Conservation (phyloP, 1,140 invertebrate species). For the Tetramorium simillimum region DNA sequence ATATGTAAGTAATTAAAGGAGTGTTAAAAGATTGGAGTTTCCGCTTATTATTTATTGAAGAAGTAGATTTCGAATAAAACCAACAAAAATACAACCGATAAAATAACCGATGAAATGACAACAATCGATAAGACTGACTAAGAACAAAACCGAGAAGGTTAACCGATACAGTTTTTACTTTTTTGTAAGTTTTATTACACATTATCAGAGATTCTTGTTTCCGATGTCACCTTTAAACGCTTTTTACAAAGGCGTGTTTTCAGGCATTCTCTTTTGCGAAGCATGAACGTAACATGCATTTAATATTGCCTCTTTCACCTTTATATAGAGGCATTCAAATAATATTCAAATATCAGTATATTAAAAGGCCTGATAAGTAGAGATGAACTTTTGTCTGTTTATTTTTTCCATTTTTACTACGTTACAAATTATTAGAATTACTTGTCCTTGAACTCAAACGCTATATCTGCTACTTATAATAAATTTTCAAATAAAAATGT, state of each 20-base stretch:
- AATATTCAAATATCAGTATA: background rate
- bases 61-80: background rate
- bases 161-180: background rate
- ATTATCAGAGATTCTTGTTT: slow-evolving; percentile 2
- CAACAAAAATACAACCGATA: background rate
- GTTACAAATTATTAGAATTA: background rate
- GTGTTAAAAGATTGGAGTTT: background rate
- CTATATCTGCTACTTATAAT: background rate
- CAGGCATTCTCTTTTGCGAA: background rate
- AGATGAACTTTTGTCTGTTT: background rate
- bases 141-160: background rate
- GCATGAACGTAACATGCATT: background rate
- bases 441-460: background rate
- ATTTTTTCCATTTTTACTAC: too few species aligned
- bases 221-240: background rate
- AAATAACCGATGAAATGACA: too few species aligned
- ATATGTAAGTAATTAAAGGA: background rate
- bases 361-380: background rate
- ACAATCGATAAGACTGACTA: too few species aligned
- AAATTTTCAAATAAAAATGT: background rate
- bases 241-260: background rate
- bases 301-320: background rate
- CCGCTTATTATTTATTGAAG: background rate
- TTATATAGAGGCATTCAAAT: background rate
- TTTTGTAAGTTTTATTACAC: background rate